phyloP scores from a whole-genome alignment of 30 jellyfish, hydroid and myxozoan species.

The Cassiopea andromeda region DNA sequence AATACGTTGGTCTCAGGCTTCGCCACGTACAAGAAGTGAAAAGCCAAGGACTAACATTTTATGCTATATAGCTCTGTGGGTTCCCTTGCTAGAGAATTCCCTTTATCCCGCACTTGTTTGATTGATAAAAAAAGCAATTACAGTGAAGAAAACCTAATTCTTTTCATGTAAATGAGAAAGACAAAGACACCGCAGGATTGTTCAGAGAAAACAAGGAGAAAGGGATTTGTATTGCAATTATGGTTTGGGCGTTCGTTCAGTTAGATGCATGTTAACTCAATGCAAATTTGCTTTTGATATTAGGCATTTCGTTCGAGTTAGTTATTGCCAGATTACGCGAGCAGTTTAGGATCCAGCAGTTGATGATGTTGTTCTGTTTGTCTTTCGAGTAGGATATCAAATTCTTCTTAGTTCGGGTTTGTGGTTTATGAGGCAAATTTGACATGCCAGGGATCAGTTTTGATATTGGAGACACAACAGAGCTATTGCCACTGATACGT shows the following conservation, averaged over 20 bases:
- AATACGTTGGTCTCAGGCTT: constrained; percentile 18
- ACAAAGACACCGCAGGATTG: constrained; percentile 77
- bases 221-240: constrained; percentile 29
- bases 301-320: neutral
- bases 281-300: constrained; percentile 30
- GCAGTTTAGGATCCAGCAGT: constrained; percentile 23
- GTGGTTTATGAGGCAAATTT: constrained; percentile 72
- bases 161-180: constrained; percentile 60
- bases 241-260: constrained; percentile 26
- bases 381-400: constrained; percentile 63
- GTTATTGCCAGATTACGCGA: constrained; percentile 45
- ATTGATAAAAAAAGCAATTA: constrained; percentile 64
- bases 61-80: constrained; percentile 53
- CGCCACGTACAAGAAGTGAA: constrained; percentile 9
- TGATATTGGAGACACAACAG: neutral
- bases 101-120: constrained; percentile 65
- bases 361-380: constrained; percentile 56
- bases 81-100: constrained; percentile 33
- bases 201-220: constrained; percentile 55
- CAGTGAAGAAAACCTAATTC: constrained; percentile 65
- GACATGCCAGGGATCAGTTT: constrained; percentile 43
- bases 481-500: neutral
- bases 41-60: constrained; percentile 22
- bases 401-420: constrained; percentile 66
- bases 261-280: constrained; percentile 25